Evolutionary conservation across 1,140 invertebrate genomes (phyloP).

Genomic region (Sipha flava): DNA sequence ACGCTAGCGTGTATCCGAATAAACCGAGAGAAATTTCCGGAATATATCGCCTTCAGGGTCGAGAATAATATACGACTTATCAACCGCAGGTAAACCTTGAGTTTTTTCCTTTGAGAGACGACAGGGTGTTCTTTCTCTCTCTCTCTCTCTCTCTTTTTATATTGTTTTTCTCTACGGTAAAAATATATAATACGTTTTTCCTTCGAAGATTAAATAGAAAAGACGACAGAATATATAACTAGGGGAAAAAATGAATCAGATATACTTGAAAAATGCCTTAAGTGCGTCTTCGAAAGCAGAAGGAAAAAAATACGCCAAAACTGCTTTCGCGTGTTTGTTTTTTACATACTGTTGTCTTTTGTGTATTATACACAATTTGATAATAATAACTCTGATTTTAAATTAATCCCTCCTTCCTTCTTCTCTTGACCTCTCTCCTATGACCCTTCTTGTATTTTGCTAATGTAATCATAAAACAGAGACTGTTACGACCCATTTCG

Average conservation of each 20-base stretch:
- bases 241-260: slow-evolving; percentile 3
- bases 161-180: slow-evolving; percentile 2
- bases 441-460: neutral
- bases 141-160: neutral
- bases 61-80: slow-evolving; percentile 20
- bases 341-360: neutral
- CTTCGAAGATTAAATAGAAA: slow-evolving; percentile 24
- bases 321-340: slow-evolving; percentile 2
- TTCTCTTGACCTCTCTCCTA: neutral
- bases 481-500: slow-evolving; percentile 21
- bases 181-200: slow-evolving; percentile 24
- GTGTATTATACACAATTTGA: slow-evolving; percentile 4
- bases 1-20: neutral
- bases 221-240: slow-evolving; percentile 13
- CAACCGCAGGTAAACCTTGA: slow-evolving; percentile 2
- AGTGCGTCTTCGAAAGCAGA: neutral
- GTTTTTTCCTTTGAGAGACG: neutral
- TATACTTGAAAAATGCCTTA: slow-evolving; percentile 16
- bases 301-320: neutral
- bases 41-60: slow-evolving; percentile 21
- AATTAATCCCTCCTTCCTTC: neutral
- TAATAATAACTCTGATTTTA: slow-evolving; percentile 23
- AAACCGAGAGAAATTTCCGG: neutral
- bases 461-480: slow-evolving; percentile 19
- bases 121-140: neutral